Evolutionary conservation across 2,888 invertebrate species (phyloP).

Genomic region (Cryptocheilus praepositus): DNA sequence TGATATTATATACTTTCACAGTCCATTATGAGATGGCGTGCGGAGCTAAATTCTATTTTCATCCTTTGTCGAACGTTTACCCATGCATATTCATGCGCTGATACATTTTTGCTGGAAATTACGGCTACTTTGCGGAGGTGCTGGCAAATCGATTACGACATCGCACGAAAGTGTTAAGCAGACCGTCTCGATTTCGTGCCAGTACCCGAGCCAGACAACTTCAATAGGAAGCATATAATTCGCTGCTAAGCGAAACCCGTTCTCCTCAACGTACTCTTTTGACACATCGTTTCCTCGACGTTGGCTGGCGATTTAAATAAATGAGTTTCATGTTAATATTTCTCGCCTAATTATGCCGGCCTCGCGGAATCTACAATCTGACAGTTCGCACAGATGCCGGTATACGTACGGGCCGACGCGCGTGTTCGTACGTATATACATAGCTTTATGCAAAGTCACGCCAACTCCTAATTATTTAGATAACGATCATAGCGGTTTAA

Average conservation of each 20-base stretch:
- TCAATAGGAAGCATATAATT: conserved; percentile 21
- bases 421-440: conserved; percentile 32
- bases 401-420: background rate
- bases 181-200: conserved; percentile 20
- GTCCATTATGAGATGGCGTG: too few species aligned
- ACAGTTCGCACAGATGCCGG: conserved; percentile 48
- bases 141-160: conserved; percentile 25
- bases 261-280: conserved; percentile 42
- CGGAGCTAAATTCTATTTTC: too few species aligned
- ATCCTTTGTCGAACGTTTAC: background rate
- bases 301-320: conserved; percentile 56
- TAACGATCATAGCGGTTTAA: conserved; percentile 61
- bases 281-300: conserved; percentile 57
- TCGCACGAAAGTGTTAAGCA: conserved; percentile 31
- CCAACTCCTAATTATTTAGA: conserved; percentile 68
- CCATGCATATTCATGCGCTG: conserved; percentile 3
- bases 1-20: too few species aligned
- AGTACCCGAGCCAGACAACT: background rate
- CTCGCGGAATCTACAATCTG: conserved; percentile 63
- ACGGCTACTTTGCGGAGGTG: background rate
- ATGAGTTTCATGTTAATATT: conserved; percentile 59
- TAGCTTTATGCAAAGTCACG: conserved; percentile 65
- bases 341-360: conserved; percentile 64
- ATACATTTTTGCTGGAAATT: background rate
- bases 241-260: conserved; percentile 2